phyloP scores from a whole-genome alignment of 2,797 vertebrate genomes.

The Enteromius fasciolatus region DNA sequence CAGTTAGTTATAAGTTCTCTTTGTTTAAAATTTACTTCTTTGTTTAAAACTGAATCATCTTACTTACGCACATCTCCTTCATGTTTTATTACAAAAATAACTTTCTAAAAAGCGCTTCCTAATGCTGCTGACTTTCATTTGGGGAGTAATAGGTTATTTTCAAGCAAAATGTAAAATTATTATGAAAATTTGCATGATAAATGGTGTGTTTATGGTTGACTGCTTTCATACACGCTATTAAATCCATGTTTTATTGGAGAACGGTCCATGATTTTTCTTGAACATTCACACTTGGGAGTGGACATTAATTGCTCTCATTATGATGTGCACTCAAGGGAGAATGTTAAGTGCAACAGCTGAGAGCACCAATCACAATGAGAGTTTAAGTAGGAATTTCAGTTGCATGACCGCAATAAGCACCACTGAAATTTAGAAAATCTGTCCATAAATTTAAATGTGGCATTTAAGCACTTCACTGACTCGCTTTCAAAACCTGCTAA shows the following conservation, averaged over 20 bases:
- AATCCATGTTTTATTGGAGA: slow-evolving; percentile 22
- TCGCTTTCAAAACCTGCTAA: not conserved
- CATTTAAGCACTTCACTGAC: not conserved
- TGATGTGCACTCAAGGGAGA: not conserved
- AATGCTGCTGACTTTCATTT: not conserved
- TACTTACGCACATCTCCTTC: not conserved
- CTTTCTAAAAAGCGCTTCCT: not conserved
- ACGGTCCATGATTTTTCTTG: slow-evolving; percentile 8
- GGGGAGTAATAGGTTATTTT: not conserved
- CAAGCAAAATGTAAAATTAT: not conserved
- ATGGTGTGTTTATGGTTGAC: slow-evolving; percentile 13
- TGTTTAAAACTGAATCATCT: not conserved
- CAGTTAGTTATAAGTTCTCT: slow-evolving; percentile 9
- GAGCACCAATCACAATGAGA: not conserved
- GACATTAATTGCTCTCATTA: slow-evolving; percentile 33
- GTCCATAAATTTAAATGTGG: not conserved
- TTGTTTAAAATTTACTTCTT: not conserved
- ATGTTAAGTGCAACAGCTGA: slow-evolving; percentile 14
- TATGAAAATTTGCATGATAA: slow-evolving; percentile 8
- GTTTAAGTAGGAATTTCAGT: not conserved
- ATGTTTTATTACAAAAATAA: not conserved
- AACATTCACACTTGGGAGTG: slow-evolving; percentile 9
- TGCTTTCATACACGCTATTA: not conserved
- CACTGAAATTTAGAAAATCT: not conserved
- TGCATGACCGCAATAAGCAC: not conserved